Percentiles rank a stretch among this genome's conserved stretches.
These are phyloP conservation scores for Leptopilina myrica DNA, from an alignment of 2,888 invertebrate species.

Conservation along the genomic window DNA sequence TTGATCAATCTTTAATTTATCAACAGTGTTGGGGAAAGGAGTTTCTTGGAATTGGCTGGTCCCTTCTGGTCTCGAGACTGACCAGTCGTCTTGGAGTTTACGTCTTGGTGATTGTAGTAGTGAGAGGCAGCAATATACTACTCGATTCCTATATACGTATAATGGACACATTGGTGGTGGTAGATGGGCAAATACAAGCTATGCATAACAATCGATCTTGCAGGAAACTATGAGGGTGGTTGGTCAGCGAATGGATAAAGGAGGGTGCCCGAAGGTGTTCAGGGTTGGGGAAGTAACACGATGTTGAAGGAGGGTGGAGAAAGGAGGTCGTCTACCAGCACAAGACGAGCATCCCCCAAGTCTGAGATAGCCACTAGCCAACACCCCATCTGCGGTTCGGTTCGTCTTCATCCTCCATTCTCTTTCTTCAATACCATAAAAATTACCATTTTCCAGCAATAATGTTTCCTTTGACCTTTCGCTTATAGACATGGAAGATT, in stretches of 20 bases:
- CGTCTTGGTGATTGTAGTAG: conserved; percentile 47
- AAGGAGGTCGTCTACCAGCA: conserved; percentile 53
- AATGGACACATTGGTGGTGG: conserved; percentile 50
- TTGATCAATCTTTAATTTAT: conserved; percentile 47
- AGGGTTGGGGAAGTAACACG: conserved; percentile 45
- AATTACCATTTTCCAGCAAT: conserved; percentile 10
- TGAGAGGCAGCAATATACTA: conserved; percentile 48
- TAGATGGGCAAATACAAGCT: conserved; percentile 76
- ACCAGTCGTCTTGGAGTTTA: conserved; percentile 58
- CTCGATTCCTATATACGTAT: not conserved
- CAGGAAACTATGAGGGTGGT: conserved; percentile 75
- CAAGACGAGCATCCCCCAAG: conserved; percentile 66
- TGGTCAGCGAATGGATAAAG: conserved; percentile 72
- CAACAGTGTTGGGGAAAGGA: conserved; percentile 60
- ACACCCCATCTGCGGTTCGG: conserved; percentile 70
- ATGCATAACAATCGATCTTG: conserved; percentile 77
- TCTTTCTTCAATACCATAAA: not conserved
- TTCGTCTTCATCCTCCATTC: conserved; percentile 47
- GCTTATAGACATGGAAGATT: no score
- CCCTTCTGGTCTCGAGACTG: conserved; percentile 67
- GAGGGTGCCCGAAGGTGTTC: conserved; percentile 45
- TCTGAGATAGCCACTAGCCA: conserved; percentile 74
- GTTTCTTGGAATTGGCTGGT: conserved; percentile 70
- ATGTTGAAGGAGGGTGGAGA: conserved; percentile 60
- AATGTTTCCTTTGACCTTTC: no score